phyloP scores from a whole-genome alignment of 92 coral and sea anemone species.

The Parazoanthus darwini region DNA sequence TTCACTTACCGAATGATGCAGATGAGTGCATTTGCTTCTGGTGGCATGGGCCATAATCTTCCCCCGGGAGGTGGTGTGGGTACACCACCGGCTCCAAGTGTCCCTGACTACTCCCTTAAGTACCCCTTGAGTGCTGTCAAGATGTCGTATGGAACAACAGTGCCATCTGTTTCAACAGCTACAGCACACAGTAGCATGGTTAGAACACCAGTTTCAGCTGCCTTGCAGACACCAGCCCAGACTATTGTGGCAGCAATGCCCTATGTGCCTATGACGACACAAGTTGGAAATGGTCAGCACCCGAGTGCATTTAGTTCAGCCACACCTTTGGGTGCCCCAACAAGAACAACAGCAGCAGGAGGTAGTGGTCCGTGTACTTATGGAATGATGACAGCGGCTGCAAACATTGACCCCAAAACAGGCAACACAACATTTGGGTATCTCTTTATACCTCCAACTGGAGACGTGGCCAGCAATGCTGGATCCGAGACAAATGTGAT shows the following conservation, averaged over 20 bases:
- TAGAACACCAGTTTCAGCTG: constrained; percentile 46
- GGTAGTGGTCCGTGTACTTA: constrained; percentile 28
- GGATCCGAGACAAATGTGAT: constrained; percentile 19
- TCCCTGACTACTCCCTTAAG: constrained; percentile 56
- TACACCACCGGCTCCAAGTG: constrained; percentile 38
- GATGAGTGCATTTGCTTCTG: constrained; percentile 64
- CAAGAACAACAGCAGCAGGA: constrained; percentile 11
- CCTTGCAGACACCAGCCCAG: constrained; percentile 39
- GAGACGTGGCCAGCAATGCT: constrained; percentile 15
- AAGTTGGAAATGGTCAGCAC: constrained; percentile 41
- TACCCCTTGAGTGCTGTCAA: constrained; percentile 64
- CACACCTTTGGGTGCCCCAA: constrained; percentile 35
- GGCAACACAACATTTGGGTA: constrained; percentile 42
- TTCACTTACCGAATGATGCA: constrained; percentile 87
- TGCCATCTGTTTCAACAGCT: constrained; percentile 26
- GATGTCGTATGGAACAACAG: constrained; percentile 42
- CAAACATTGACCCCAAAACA: constrained; percentile 42
- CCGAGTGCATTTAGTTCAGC: constrained; percentile 48
- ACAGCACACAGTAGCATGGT: constrained; percentile 34
- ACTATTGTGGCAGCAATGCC: constrained; percentile 67
- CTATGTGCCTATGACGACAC: constrained; percentile 50
- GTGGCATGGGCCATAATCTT: constrained; percentile 56
- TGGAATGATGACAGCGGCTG: constrained; percentile 41
- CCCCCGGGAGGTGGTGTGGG: constrained; percentile 29
- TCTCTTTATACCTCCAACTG: constrained; percentile 28